Percentiles rank a stretch among this genome's conserved stretches.
Conservation (phyloP, 2,113 vertebrate species). For the Hippocampus comes region DNA sequence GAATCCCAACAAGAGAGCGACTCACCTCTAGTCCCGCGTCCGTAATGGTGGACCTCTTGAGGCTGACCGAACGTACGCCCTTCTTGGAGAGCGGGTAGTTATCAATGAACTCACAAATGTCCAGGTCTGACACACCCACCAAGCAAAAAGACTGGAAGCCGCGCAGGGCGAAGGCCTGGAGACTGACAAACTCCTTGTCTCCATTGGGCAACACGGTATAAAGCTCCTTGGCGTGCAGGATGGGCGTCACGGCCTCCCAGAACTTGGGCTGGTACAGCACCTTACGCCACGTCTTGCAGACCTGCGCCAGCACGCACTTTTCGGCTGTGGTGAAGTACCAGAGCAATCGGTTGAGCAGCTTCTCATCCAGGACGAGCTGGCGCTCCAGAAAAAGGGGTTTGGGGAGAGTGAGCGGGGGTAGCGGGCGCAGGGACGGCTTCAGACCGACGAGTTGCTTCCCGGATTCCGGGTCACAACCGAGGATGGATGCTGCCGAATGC, state of each 20-base stretch:
- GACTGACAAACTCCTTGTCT: constrained; percentile 95
- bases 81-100: constrained; percentile 98
- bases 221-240: constrained; percentile 97
- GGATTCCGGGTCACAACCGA: constrained; percentile 73
- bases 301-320: constrained; percentile 92
- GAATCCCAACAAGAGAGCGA: background rate
- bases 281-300: constrained; percentile 93
- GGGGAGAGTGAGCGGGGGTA: constrained; percentile 61
- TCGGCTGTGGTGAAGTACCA: constrained; percentile 96
- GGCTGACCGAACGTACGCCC: constrained; percentile 93
- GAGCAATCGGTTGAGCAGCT: constrained; percentile 93
- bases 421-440: constrained; percentile 72
- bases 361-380: constrained; percentile 89
- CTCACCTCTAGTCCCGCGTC: constrained; percentile 94
- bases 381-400: constrained; percentile 80
- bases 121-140: constrained; percentile 96
- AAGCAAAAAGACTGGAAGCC: constrained; percentile 96
- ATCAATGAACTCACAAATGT: constrained; percentile 99
- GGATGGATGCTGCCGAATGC: constrained; percentile 77
- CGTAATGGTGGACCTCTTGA: constrained; percentile 97
- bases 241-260: constrained; percentile 92
- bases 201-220: constrained; percentile 85
- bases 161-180: constrained; percentile 90
- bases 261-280: constrained; percentile 99
- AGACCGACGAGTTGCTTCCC: constrained; percentile 65